Evolutionary conservation across 2,888 invertebrate genomes (phyloP), one percentile per base, ranked within the genome.

Genomic region (Cerceris ruficornis): DNA sequence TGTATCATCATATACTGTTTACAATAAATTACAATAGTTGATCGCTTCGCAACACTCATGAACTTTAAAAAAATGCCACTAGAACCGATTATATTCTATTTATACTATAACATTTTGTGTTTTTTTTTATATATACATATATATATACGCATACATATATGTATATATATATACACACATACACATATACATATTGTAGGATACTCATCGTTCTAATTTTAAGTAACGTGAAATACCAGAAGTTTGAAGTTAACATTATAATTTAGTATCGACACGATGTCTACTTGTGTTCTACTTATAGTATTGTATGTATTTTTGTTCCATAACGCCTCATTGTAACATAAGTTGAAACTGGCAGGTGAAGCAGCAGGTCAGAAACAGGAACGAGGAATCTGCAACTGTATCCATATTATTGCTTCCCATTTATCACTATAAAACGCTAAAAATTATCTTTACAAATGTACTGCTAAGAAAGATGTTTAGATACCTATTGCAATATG

Each of bases 1-100:
- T 89, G 90, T 90, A 90, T 87, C 90, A 89, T 88, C 90, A 88
- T 90, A 88, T 76, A 86, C 78, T 87, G 79, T 83, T 86, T 83
- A 83, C 80, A 72, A 86, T 86, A 83, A 87, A 84, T 82, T 77
- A 76, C 77, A 74, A 77, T 83, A 88, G 85, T 85, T 89, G 83
- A 82, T 85, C 86, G 85, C 83, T 88, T 85, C 87, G 82, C 77
- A 82, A 83, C 86, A 80, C 59, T 70, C 77, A 86, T 84, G 75
- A 70, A 77, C 74, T 75, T 81, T 75, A 60, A 84, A 80, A n/a
- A 61, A 83, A 84, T 82, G 81, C 83, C 80, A 80, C 66, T 84
- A 85, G 59, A 79, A 74, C 43, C 84, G 67, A 84, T 74, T 82
- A 85, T 84, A 82, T 84, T 84, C 74, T 84, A 81, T 85, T 86